Percentiles rank a stretch among this genome's conserved stretches.
These are phyloP conservation scores for Phymanthus crucifer DNA, from an alignment of 92 coral and sea anemone genomes.

Conservation along the genomic window DNA sequence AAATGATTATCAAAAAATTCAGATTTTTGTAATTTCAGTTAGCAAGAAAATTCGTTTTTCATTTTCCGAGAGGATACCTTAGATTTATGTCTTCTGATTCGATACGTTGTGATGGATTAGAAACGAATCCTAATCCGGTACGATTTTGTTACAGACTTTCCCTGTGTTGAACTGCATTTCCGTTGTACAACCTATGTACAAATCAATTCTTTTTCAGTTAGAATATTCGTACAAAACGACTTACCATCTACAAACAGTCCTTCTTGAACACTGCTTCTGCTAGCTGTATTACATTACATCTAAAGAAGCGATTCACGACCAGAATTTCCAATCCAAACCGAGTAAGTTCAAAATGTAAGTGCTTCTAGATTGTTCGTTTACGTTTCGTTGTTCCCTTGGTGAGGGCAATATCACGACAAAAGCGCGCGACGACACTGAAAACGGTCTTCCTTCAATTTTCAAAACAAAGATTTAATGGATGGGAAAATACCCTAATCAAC, in stretches of 20 bases:
- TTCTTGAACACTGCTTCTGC: neutral
- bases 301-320: neutral
- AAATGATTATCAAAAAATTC: no score
- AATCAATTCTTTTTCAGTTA: neutral
- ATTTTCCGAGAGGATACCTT: no score
- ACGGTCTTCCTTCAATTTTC: conserved; percentile 23
- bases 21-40: no score
- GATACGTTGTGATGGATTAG: no score
- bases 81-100: no score
- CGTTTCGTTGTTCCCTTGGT: neutral
- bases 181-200: no score
- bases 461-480: conserved; percentile 38
- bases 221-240: neutral
- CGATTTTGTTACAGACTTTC: neutral
- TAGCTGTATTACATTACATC: neutral
- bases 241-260: neutral
- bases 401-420: conserved; percentile 7
- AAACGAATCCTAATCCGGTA: neutral
- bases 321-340: neutral
- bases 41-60: no score
- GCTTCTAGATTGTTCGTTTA: neutral
- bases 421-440: conserved; percentile 5
- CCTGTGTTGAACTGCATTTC: no score
- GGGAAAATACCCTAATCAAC: neutral
- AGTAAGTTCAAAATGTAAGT: neutral